phyloP scores from a whole-genome alignment of 1,140 invertebrate genomes.

The Calycopis cecrops region DNA sequence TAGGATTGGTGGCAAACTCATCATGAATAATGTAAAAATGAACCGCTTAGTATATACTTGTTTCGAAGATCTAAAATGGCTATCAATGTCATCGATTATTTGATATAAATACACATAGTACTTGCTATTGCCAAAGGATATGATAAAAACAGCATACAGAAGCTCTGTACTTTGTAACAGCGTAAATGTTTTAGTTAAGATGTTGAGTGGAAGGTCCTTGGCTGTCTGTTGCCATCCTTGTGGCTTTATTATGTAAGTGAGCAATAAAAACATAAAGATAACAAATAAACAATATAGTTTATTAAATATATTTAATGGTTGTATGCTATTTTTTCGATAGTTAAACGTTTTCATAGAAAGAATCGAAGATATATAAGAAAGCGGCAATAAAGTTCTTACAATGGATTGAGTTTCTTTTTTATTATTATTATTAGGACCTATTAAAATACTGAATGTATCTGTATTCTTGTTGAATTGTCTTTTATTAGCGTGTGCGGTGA shows the following conservation, averaged over 20 bases:
- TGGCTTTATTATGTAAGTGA: conserved; percentile 26
- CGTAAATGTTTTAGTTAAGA: conserved; percentile 39
- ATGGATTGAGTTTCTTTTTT: conserved; percentile 23
- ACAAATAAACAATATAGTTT: conserved; percentile 38
- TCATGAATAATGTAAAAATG: conserved; percentile 27
- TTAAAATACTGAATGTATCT: conserved; percentile 31
- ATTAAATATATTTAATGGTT: conserved; percentile 24
- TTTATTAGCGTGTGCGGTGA: conserved; percentile 13
- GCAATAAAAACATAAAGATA: conserved; percentile 21
- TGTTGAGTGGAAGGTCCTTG: conserved; percentile 42
- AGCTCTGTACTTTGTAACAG: conserved; percentile 37
- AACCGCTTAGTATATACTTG: conserved; percentile 30
- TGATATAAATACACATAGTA: conserved; percentile 38
- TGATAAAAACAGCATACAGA: conserved; percentile 35
- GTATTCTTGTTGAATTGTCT: conserved; percentile 13
- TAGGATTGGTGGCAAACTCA: conserved; percentile 28
- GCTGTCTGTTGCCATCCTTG: conserved; percentile 33
- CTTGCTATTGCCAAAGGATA: conserved; percentile 32
- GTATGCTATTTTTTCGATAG: conserved; percentile 28
- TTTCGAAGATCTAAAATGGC: conserved; percentile 32
- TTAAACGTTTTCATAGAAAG: conserved; percentile 39
- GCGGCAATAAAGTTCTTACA: conserved; percentile 36
- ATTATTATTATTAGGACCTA: conserved; percentile 22
- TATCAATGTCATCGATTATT: conserved; percentile 36
- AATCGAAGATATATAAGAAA: conserved; percentile 38